Conservation (phyloP, 2,797 vertebrate genomes). For the Loriculus beryllinus region DNA sequence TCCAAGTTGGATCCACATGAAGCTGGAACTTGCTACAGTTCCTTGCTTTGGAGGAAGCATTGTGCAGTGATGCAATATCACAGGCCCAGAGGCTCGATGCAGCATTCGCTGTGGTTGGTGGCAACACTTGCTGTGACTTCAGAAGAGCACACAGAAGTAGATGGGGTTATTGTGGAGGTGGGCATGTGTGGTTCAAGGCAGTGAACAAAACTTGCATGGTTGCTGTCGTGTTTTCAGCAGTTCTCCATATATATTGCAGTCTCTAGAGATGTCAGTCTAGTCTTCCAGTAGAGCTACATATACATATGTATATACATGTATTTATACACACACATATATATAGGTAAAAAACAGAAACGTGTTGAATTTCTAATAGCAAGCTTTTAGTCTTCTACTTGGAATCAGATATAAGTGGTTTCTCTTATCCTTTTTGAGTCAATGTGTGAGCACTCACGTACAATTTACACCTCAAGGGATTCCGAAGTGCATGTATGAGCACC, state of each 20-base stretch:
- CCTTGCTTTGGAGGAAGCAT: background rate
- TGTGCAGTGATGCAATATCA: rapidly evolving
- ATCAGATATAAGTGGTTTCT: background rate
- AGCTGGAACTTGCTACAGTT: background rate
- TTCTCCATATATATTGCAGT: background rate
- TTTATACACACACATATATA: background rate
- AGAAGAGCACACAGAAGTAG: rapidly evolving
- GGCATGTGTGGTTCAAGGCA: background rate
- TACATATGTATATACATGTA: rapidly evolving
- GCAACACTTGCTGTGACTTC: background rate
- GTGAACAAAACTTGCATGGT: background rate
- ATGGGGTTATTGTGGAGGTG: background rate
- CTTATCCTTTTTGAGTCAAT: background rate
- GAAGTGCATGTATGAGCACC: background rate
- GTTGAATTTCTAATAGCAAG: background rate
- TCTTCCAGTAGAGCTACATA: background rate
- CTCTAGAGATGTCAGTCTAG: background rate
- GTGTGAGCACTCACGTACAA: background rate
- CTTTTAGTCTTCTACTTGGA: background rate
- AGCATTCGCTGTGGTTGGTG: background rate
- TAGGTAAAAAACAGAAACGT: background rate
- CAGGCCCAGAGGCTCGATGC: background rate
- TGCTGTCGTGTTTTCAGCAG: background rate
- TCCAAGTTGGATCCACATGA: background rate
- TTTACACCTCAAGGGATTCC: background rate